phyloP scores from a whole-genome alignment of 2,113 vertebrate species.

The Ifrita kowaldi region DNA sequence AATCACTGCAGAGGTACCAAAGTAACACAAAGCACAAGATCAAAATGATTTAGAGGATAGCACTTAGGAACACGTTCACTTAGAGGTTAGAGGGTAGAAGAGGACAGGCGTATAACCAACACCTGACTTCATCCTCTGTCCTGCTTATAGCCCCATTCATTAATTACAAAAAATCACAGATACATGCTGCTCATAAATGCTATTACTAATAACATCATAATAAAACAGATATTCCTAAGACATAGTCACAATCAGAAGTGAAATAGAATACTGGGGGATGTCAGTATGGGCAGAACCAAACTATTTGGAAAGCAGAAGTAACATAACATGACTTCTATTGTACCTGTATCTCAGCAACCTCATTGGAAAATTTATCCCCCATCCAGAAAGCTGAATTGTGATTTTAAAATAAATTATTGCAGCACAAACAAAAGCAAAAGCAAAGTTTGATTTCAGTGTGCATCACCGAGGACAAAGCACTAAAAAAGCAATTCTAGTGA shows the following conservation, averaged over 20 bases:
- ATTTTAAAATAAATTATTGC: not conserved
- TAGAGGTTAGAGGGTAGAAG: not conserved
- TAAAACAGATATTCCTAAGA: not conserved
- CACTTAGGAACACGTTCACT: not conserved
- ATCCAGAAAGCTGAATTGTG: not conserved
- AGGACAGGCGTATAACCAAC: not conserved
- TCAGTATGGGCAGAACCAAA: not conserved
- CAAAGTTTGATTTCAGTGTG: not conserved
- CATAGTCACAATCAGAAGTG: not conserved
- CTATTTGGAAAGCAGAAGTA: not conserved
- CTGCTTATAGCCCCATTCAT: not conserved
- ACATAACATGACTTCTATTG: not conserved
- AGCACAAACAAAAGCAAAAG: not conserved
- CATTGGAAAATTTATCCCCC: not conserved
- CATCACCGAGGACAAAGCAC: not conserved
- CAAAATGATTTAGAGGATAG: not conserved
- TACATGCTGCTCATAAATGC: not conserved
- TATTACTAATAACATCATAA: not conserved
- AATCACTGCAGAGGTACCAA: not conserved
- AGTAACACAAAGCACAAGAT: not conserved
- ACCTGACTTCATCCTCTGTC: not conserved
- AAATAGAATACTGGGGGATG: not conserved
- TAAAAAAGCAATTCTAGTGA: not conserved
- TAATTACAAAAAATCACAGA: not conserved
- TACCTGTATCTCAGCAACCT: not conserved